Evolutionary conservation across 1,140 invertebrate genomes (phyloP), one percentile per base, ranked within the genome.

Genomic region (Tyrophagus putrescentiae): DNA sequence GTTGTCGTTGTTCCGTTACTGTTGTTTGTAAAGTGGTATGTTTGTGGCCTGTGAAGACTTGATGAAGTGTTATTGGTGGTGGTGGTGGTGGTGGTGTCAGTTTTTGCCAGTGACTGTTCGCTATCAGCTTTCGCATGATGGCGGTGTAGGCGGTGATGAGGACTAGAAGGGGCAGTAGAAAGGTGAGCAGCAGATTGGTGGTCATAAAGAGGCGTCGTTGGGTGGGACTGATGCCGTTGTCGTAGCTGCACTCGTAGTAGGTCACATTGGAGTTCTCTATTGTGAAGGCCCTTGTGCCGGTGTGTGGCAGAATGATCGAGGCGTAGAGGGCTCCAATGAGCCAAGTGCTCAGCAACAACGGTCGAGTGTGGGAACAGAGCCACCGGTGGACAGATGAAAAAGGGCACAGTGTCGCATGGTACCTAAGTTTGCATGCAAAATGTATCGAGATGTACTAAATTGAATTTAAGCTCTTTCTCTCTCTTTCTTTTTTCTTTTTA

Each of bases 201-300:
- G 53, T 32, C 31, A 56, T 29, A 56, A 32, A 56, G 11, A 56
- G 16, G 2, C 31, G 25, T n/a, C 9, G 25, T 33, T 56, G 33
- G 3, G 39, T 23, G 23, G 16, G n/a, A 1, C n/a, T 31, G 11
- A 56, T 18, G 21, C 23, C 53, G 25, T 56, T 56, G 27, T 56
- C 53, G 27, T 56, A 56, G 18, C n/a, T 13, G 39, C 53, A 56
- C 23, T 56, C 53, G 27, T 56, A 56, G 27, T 56, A 56, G 16
- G 31, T 56, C n/a, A n/a, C n/a, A n/a, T n/a, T n/a, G n/a, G n/a
- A n/a, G n/a, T n/a, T n/a, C n/a, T n/a, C n/a, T n/a, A n/a, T n/a
- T n/a, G n/a, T n/a, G 25, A 29, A 29, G 11, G 31, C n/a, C 2
- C 23, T 1, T 1, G 53, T 33, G 1, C 11, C 9, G 4, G 53